Conservation (phyloP, 2,113 vertebrate genomes). For the Himantopus leucocephalus region DNA sequence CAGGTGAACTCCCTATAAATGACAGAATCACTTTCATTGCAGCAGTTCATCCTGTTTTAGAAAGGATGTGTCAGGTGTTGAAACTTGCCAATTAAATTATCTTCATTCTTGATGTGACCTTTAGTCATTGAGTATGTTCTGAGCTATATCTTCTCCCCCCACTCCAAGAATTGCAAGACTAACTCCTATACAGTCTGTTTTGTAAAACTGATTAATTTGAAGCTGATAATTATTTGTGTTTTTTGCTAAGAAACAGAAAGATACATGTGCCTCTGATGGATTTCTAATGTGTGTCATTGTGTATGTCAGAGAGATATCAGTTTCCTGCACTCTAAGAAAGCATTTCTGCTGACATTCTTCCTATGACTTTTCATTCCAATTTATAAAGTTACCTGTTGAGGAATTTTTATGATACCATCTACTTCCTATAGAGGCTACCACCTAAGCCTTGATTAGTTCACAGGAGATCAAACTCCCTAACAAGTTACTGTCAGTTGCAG, state of each 20-base stretch:
- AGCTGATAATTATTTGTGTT: not conserved
- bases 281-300: not conserved
- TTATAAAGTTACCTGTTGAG: conserved; percentile 58
- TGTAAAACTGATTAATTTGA: not conserved
- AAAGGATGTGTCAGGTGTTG: not conserved
- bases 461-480: conserved; percentile 72
- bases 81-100: conserved; percentile 50
- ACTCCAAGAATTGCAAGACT: not conserved
- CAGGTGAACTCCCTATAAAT: not conserved
- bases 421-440: conserved; percentile 54
- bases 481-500: conserved; percentile 58
- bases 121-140: not conserved
- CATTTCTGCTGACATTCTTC: conserved; percentile 54
- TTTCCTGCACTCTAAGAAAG: conserved; percentile 17
- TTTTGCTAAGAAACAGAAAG: not conserved
- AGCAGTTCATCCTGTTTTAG: not conserved
- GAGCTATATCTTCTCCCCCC: not conserved
- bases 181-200: not conserved
- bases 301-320: not conserved
- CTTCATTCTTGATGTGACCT: conserved; percentile 15
- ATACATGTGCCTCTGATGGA: not conserved
- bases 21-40: not conserved
- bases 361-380: conserved; percentile 49
- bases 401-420: conserved; percentile 41
- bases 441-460: conserved; percentile 69